These are phyloP conservation scores for Otis tarda DNA, from an alignment of 2,113 vertebrate genomes.

Conservation along the genomic window DNA sequence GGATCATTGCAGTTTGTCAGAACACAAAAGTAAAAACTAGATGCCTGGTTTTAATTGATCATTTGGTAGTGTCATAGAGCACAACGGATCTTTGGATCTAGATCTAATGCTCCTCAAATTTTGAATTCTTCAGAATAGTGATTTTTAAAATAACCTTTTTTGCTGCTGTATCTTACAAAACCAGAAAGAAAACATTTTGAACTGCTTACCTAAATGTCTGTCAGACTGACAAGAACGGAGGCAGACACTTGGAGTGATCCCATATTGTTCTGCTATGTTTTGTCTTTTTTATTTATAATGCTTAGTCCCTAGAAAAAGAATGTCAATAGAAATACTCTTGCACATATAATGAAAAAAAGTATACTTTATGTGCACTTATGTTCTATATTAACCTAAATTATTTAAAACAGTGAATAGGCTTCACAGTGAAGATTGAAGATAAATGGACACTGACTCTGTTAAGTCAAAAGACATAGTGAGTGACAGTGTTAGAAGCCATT, in stretches of 20 bases:
- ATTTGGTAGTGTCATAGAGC: neutral
- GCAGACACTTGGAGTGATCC: neutral
- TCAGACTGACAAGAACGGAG: neutral
- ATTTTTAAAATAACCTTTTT: neutral
- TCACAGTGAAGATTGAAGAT: neutral
- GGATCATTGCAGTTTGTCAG: neutral
- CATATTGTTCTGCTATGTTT: neutral
- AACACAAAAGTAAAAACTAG: neutral
- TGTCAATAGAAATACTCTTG: neutral
- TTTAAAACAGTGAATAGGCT: neutral
- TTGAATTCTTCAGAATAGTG: neutral
- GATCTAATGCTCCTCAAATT: neutral
- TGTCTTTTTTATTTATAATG: neutral
- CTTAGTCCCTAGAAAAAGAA: neutral
- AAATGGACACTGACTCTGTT: neutral
- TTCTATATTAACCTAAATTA: neutral
- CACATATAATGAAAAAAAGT: neutral
- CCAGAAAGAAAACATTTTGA: neutral
- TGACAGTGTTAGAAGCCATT: neutral
- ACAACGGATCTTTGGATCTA: neutral
- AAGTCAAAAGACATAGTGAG: neutral
- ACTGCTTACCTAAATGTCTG: neutral
- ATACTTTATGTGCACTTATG: neutral
- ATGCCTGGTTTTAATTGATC: neutral
- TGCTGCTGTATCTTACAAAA: neutral